These are phyloP conservation scores for Pollicipes pollicipes DNA, from an alignment of 1,140 invertebrate species.

Conservation along the genomic window DNA sequence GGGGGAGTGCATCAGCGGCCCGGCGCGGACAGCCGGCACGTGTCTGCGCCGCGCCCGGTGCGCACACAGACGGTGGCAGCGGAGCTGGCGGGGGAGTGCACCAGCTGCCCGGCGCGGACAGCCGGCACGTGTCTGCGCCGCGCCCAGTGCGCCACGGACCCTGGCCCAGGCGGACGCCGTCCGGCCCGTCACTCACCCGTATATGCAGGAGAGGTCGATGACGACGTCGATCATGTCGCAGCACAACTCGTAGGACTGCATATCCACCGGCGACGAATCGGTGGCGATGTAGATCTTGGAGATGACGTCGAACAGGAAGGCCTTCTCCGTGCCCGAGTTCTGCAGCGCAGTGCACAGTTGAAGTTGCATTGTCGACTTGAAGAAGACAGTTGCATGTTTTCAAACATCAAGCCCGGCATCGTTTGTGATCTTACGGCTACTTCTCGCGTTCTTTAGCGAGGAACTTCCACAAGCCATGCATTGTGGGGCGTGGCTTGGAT, in stretches of 20 bases:
- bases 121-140: too few relatives aligned
- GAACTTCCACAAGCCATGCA: too few relatives aligned
- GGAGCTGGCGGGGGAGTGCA: neutral
- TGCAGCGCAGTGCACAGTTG: conserved; percentile 22
- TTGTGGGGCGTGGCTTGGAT: too few relatives aligned
- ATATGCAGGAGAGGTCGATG: conserved; percentile 96
- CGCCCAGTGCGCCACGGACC: neutral
- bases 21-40: neutral
- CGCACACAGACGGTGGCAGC: neutral
- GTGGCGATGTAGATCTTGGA: conserved; percentile 98
- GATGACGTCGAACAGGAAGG: conserved; percentile 46
- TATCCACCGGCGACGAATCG: conserved; percentile 96
- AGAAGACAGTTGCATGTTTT: too few relatives aligned
- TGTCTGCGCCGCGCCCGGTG: neutral
- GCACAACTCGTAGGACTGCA: conserved; percentile 98
- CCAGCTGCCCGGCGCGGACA: neutral
- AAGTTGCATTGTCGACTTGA: too few relatives aligned
- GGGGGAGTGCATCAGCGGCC: too few relatives aligned
- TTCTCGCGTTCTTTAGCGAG: too few relatives aligned
- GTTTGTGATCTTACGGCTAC: too few relatives aligned
- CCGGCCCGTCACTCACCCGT: conserved; percentile 53
- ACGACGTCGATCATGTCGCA: conserved; percentile 99
- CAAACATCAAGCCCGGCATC: too few relatives aligned
- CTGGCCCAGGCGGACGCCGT: neutral
- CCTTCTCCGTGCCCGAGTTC: conserved; percentile 48